Evolutionary conservation across 2,888 invertebrate species (phyloP).

Genomic region (Orthosia cruda): DNA sequence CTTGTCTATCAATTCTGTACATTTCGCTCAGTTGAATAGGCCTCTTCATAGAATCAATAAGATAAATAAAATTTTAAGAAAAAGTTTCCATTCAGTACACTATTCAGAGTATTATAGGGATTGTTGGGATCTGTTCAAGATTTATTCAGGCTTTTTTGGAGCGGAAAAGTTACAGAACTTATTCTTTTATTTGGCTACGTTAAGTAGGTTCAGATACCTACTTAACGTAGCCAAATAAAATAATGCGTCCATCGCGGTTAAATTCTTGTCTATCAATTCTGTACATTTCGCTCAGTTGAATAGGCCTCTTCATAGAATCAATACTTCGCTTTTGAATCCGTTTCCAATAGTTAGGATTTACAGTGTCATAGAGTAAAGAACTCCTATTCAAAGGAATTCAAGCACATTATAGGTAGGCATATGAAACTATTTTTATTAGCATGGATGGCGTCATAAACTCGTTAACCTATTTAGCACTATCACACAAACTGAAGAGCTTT

Average conservation of each 20-base stretch:
- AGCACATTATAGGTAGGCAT: neutral
- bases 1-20: constrained; percentile 25
- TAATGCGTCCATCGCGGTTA: neutral
- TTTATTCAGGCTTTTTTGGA: constrained; percentile 37
- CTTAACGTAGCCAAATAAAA: neutral
- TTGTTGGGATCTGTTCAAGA: constrained; percentile 21
- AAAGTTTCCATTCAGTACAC: constrained; percentile 43
- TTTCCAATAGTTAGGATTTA: constrained; percentile 59
- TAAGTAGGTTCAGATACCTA: neutral
- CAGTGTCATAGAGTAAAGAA: constrained; percentile 30
- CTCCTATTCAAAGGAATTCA: constrained; percentile 14
- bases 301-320: constrained; percentile 44
- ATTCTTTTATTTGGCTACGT: neutral
- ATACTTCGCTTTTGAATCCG: constrained; percentile 55
- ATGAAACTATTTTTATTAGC: neutral
- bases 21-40: constrained; percentile 47
- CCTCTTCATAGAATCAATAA: too few species aligned
- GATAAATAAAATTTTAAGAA: constrained; percentile 26
- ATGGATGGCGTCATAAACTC: constrained; percentile 38
- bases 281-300: constrained; percentile 42
- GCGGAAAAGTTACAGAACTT: constrained; percentile 22
- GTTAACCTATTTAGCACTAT: constrained; percentile 46
- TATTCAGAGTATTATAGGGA: constrained; percentile 32
- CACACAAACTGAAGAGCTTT: constrained; percentile 5
- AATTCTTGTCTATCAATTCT: constrained; percentile 26